Conservation (phyloP, 2,888 invertebrate species). For the Sicus ferrugineus region DNA sequence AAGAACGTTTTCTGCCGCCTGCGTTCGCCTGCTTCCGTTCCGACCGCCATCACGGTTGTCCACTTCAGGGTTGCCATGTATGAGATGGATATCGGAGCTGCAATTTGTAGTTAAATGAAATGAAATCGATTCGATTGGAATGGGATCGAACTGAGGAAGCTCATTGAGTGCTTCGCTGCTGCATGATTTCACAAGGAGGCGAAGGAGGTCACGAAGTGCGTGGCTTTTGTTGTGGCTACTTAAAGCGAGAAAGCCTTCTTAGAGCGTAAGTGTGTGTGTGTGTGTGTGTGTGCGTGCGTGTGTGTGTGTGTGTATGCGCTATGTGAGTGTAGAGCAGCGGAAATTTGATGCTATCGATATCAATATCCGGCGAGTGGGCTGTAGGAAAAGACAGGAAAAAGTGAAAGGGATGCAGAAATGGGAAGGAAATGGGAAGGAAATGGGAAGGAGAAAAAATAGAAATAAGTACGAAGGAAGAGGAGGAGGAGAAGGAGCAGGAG, state of each 20-base stretch:
- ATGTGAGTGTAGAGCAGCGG: too few relatives aligned
- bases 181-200: background rate
- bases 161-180: background rate
- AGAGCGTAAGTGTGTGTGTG: background rate
- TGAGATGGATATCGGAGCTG: conserved; percentile 27
- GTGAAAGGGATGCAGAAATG: background rate
- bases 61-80: conserved; percentile 24
- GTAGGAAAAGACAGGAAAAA: too few relatives aligned
- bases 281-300: too few relatives aligned
- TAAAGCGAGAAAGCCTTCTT: background rate
- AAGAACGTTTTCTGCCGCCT: background rate
- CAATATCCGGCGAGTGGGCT: too few relatives aligned
- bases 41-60: conserved; percentile 27
- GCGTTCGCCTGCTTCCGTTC: background rate
- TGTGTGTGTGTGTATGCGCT: too few relatives aligned
- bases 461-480: background rate
- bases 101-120: conserved; percentile 35
- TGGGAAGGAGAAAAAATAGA: background rate
- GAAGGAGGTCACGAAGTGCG: background rate
- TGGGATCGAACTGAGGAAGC: background rate
- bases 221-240: background rate
- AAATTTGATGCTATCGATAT: too few relatives aligned
- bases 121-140: conserved; percentile 26
- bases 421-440: background rate
- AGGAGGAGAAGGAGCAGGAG: too few relatives aligned